These are phyloP conservation scores for Protophormia terraenovae DNA, from an alignment of 2,888 invertebrate species.

Conservation along the genomic window DNA sequence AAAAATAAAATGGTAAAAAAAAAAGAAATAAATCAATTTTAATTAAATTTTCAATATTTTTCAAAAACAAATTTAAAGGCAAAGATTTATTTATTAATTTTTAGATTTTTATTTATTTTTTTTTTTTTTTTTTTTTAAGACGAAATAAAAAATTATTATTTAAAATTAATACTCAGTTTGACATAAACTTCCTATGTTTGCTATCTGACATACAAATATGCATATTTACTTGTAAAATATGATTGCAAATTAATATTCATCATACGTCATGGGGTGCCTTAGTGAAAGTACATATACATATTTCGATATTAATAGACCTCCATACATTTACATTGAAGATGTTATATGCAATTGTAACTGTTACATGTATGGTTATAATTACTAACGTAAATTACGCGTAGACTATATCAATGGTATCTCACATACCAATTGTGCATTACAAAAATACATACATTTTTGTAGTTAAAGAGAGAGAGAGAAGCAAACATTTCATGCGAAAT, in stretches of 20 bases:
- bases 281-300: background rate
- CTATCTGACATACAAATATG: background rate
- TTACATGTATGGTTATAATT: conserved; percentile 45
- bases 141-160: too few species aligned
- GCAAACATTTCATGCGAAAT: too few species aligned
- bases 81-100: too few species aligned
- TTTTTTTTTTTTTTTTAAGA: too few species aligned
- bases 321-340: too few species aligned
- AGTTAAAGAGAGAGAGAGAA: background rate
- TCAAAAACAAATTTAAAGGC: too few species aligned
- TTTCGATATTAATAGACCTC: background rate
- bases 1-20: too few species aligned
- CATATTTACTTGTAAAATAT: background rate
- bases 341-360: conserved; percentile 27
- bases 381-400: conserved; percentile 13
- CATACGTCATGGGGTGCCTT: conserved; percentile 34
- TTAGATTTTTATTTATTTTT: too few species aligned
- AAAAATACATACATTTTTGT: background rate
- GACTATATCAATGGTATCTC: conserved; percentile 8
- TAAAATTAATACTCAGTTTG: background rate
- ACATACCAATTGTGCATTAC: background rate
- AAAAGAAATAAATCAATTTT: too few species aligned
- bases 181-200: background rate
- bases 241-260: conserved; percentile 49
- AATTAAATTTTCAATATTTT: too few species aligned